phyloP scores from a whole-genome alignment of 2,113 vertebrate species.

The Vimba vimba region DNA sequence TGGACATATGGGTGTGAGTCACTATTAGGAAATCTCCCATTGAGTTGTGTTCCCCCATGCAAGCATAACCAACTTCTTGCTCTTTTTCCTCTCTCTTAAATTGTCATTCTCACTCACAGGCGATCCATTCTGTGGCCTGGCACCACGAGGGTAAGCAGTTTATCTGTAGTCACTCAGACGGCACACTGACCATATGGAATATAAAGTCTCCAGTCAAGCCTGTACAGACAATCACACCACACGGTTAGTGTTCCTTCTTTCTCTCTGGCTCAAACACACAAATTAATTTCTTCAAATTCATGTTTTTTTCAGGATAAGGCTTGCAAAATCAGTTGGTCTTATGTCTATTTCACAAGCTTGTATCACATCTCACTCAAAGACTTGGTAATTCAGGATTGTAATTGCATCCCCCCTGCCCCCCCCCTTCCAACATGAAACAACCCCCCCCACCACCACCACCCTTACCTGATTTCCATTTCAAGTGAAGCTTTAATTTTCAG shows the following conservation, averaged over 20 bases:
- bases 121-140: constrained; percentile 98
- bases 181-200: constrained; percentile 98
- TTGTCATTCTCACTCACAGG: constrained; percentile 71
- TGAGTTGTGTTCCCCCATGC: not conserved
- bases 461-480: constrained; percentile 43
- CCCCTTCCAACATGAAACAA: constrained; percentile 23
- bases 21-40: not conserved
- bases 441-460: not conserved
- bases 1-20: not conserved
- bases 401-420: not conserved
- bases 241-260: constrained; percentile 81
- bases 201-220: constrained; percentile 91
- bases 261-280: not conserved
- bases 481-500: constrained; percentile 43
- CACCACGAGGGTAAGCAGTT: constrained; percentile 99
- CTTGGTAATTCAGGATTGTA: constrained; percentile 37
- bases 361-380: constrained; percentile 37
- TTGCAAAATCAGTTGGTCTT: constrained; percentile 29
- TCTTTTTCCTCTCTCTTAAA: constrained; percentile 37
- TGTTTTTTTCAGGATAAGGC: not conserved
- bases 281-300: not conserved
- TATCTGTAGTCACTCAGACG: constrained; percentile 98
- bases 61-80: constrained; percentile 7
- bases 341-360: constrained; percentile 42
- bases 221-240: constrained; percentile 96